These are phyloP conservation scores for Aphaenogaster ashmeadi DNA, from an alignment of 1,140 invertebrate genomes.

Conservation along the genomic window DNA sequence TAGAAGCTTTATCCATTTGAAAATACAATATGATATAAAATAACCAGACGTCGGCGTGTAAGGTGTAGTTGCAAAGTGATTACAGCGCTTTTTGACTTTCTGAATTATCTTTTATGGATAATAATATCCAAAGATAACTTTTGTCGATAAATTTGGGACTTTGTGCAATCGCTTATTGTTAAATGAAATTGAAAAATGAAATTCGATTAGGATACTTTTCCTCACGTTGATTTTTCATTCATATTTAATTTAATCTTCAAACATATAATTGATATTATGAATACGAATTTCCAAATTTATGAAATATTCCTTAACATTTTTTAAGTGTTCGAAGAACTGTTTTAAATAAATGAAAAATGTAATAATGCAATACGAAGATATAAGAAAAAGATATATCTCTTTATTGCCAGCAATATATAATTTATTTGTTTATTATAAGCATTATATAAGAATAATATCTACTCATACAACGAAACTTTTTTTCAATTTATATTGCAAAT, in stretches of 20 bases:
- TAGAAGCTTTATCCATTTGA: too few species aligned
- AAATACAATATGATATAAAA: background rate
- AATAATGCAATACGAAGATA: background rate
- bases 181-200: background rate
- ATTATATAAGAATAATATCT: background rate
- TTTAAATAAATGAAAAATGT: background rate
- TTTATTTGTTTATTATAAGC: background rate
- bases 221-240: background rate
- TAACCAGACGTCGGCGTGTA: background rate
- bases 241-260: background rate
- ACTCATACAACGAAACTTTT: background rate
- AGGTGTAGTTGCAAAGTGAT: background rate
- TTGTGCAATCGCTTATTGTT: background rate
- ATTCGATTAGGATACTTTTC: background rate
- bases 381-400: background rate
- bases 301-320: background rate
- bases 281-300: background rate
- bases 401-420: background rate
- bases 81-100: background rate
- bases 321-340: background rate
- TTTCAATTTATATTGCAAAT: background rate
- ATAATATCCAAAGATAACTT: background rate
- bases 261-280: background rate
- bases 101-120: constrained; percentile 7
- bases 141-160: background rate